Percentiles rank a stretch among this genome's conserved stretches.
These are phyloP conservation scores for Lysandra coridon DNA, from an alignment of 2,888 invertebrate species.

Conservation along the genomic window DNA sequence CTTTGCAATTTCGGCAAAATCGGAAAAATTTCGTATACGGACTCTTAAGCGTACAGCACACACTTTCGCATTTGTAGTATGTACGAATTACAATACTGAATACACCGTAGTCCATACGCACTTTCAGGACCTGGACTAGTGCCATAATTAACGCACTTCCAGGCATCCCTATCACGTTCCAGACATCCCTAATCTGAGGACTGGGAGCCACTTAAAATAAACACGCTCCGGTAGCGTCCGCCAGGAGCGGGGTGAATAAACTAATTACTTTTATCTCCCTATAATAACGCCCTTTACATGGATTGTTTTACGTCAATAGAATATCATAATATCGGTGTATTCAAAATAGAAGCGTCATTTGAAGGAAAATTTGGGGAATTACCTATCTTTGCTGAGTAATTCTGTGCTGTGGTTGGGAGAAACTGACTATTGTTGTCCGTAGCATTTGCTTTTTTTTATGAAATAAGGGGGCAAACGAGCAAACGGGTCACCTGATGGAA, in stretches of 20 bases:
- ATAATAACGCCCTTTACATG: constrained; percentile 25
- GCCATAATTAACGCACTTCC: constrained; percentile 23
- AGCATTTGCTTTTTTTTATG: neutral
- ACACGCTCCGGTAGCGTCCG: constrained; percentile 40
- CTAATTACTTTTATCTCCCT: constrained; percentile 41
- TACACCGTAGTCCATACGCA: neutral
- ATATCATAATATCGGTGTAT: neutral
- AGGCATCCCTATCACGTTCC: constrained; percentile 34
- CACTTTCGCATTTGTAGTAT: too few relatives aligned
- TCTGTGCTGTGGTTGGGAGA: neutral
- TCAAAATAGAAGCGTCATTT: neutral
- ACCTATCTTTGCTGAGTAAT: neutral
- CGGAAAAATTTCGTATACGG: too few relatives aligned
- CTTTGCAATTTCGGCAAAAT: too few relatives aligned
- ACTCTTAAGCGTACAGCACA: too few relatives aligned
- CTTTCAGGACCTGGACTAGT: constrained; percentile 29
- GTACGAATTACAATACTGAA: too few relatives aligned
- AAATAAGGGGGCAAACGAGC: too few relatives aligned
- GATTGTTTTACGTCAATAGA: neutral
- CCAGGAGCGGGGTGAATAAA: constrained; percentile 42
- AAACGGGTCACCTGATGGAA: too few relatives aligned
- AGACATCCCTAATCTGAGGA: constrained; percentile 40
- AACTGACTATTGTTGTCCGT: neutral
- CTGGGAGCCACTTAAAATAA: constrained; percentile 41
- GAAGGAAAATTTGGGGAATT: neutral